Conservation (phyloP, 2,797 vertebrate species). For the Allenopithecus nigroviridis region DNA sequence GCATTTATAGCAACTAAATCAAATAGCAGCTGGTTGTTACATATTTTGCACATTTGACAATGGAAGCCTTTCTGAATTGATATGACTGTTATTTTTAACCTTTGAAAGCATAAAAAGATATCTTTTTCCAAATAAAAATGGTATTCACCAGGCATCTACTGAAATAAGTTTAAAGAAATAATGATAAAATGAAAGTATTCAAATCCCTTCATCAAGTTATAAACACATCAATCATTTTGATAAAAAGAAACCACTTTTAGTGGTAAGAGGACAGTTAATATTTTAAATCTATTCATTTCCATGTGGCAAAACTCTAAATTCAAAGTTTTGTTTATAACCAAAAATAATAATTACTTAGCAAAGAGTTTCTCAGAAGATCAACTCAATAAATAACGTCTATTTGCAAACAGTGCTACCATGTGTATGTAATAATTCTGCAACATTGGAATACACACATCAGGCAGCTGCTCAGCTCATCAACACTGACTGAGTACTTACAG, state of each 20-base stretch:
- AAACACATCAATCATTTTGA: background rate
- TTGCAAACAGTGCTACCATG: background rate
- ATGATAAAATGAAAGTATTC: background rate
- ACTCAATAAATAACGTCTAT: background rate
- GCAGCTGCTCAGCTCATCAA: background rate
- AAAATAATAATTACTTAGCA: background rate
- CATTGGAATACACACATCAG: background rate
- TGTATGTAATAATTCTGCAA: background rate
- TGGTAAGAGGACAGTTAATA: background rate
- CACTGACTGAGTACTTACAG: background rate
- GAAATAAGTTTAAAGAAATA: constrained; percentile 18
- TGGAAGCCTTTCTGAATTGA: background rate
- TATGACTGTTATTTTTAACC: constrained; percentile 22
- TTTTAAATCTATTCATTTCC: background rate
- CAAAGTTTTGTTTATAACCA: background rate
- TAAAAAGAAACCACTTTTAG: background rate
- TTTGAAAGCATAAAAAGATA: constrained; percentile 12
- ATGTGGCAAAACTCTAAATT: background rate
- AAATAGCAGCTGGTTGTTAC: background rate
- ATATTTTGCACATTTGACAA: constrained; percentile 26
- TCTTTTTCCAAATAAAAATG: background rate
- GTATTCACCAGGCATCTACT: background rate
- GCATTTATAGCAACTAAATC: background rate
- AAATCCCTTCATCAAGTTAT: background rate
- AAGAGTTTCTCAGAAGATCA: background rate